Evolutionary conservation across 2,113 vertebrate species (phyloP).

Genomic region (Orientallactaga bullata): DNA sequence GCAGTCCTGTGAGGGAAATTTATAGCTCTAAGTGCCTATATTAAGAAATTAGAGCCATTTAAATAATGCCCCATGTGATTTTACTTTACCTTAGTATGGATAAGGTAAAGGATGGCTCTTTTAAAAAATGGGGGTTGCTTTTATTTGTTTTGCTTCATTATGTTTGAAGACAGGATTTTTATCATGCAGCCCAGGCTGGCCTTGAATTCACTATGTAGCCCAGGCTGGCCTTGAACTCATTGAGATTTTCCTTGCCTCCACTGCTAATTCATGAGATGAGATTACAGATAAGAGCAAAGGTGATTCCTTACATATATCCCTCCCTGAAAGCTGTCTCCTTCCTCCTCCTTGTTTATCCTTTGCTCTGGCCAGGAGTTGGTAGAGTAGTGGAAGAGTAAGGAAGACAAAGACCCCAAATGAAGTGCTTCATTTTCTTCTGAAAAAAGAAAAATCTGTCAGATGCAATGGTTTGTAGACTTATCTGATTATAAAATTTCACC

Average conservation of each 20-base stretch:
- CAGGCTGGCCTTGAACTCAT: neutral
- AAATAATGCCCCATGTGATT: neutral
- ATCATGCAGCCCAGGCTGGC: neutral
- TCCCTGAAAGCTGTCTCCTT: neutral
- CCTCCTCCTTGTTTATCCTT: neutral
- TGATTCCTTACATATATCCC: neutral
- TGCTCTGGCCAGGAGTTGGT: neutral
- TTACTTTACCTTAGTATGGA: neutral
- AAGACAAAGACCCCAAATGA: neutral
- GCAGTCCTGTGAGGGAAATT: too few relatives aligned
- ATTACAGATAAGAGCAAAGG: neutral
- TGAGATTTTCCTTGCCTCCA: neutral
- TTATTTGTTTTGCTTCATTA: neutral
- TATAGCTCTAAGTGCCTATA: too few relatives aligned
- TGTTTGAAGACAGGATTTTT: neutral
- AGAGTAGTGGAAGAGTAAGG: neutral
- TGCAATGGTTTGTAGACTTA: neutral
- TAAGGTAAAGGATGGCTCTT: too few relatives aligned
- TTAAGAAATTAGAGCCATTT: neutral
- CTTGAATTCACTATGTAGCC: neutral
- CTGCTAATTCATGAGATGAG: neutral
- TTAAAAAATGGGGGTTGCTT: too few relatives aligned
- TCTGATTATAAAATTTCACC: neutral
- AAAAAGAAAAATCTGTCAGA: neutral
- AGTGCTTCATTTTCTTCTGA: slow-evolving; percentile 33